A percentile compares a stretch with the other conserved stretches of the same genome.
phyloP scores from a whole-genome alignment of 2,113 vertebrate genomes.

The Dasyornis broadbenti region DNA sequence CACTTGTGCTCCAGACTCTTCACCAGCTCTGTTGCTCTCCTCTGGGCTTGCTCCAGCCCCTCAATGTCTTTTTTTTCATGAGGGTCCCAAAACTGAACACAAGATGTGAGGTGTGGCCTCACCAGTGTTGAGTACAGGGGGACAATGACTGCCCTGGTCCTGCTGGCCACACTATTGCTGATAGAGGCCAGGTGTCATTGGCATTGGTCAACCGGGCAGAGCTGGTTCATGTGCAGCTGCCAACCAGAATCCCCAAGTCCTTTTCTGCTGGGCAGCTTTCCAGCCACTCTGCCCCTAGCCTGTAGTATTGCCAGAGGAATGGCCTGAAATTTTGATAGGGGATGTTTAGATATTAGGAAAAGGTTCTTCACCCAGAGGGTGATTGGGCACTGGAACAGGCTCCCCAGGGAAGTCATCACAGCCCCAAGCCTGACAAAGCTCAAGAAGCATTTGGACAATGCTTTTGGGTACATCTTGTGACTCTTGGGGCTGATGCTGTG shows the following conservation, averaged over 20 bases:
- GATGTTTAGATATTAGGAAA: background rate
- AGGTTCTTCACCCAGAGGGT: background rate
- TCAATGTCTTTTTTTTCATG: background rate
- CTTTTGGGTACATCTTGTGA: background rate
- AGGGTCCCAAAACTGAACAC: background rate
- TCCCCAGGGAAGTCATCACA: background rate
- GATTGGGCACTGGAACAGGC: background rate
- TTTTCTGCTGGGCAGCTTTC: background rate
- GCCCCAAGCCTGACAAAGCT: background rate
- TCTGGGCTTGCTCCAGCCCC: fast-evolving
- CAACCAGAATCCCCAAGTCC: fast-evolving
- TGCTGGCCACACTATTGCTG: background rate
- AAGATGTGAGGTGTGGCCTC: fast-evolving
- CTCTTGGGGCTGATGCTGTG: fast-evolving
- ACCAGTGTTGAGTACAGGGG: fast-evolving
- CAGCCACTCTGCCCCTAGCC: background rate
- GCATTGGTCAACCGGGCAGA: background rate
- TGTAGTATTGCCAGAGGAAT: background rate
- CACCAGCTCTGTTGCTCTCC: background rate
- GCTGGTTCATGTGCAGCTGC: background rate
- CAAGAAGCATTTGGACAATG: background rate
- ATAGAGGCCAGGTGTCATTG: background rate
- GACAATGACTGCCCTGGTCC: fast-evolving
- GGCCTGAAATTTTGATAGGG: background rate
- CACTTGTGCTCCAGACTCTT: background rate